A percentile compares a stretch with the other conserved stretches of the same genome.
These are phyloP conservation scores for Tapera naevia DNA, from an alignment of 2,797 vertebrate genomes.

Conservation along the genomic window DNA sequence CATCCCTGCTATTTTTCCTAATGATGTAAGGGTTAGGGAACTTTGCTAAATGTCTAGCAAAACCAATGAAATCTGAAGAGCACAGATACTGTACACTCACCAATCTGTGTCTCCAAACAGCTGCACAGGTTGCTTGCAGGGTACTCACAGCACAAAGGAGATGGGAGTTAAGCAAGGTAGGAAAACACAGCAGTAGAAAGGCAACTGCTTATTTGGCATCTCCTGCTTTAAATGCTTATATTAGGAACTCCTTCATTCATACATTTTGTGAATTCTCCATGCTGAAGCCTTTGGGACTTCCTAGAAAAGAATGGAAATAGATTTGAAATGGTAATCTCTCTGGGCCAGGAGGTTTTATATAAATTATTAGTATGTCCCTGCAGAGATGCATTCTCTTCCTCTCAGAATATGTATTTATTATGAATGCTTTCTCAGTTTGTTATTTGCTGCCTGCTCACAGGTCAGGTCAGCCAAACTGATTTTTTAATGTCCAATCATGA, in stretches of 20 bases:
- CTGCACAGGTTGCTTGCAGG: not conserved
- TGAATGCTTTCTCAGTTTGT: not conserved
- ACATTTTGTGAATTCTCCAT: not conserved
- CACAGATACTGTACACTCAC: not conserved
- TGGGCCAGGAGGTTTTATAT: not conserved
- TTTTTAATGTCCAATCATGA: not conserved
- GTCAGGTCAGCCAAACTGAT: not conserved
- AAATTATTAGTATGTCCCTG: not conserved
- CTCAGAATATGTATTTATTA: not conserved
- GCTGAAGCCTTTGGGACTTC: not conserved
- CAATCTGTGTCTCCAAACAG: not conserved
- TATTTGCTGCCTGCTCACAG: not conserved
- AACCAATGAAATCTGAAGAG: not conserved
- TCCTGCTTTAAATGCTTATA: not conserved
- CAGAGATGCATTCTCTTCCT: not conserved
- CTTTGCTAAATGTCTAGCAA: not conserved
- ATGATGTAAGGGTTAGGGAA: not conserved
- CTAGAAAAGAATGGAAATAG: not conserved
- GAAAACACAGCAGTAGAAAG: not conserved
- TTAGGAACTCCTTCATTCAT: not conserved
- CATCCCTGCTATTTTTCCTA: not conserved
- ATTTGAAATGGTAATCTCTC: not conserved
- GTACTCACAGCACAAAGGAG: not conserved
- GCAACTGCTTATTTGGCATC: not conserved
- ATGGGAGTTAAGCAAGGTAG: not conserved